A percentile compares a stretch with the other conserved stretches of the same genome.
phyloP scores from a whole-genome alignment of 2,113 vertebrate species.

The Pica pica region DNA sequence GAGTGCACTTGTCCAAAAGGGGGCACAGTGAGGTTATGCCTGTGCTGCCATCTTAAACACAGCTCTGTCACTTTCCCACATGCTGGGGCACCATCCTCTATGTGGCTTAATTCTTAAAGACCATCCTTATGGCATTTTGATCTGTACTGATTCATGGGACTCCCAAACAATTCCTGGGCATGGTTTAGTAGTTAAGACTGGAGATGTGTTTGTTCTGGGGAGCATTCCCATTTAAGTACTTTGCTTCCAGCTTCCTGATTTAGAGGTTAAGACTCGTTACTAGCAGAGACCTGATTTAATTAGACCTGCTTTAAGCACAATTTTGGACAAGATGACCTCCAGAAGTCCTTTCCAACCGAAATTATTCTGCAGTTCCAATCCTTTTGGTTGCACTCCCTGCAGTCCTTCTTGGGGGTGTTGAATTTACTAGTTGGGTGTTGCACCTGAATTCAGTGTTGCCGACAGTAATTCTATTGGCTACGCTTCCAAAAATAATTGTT shows the following conservation, averaged over 20 bases:
- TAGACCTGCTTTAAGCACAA: neutral
- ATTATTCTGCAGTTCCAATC: neutral
- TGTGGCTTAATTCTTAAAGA: neutral
- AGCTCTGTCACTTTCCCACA: rapidly evolving
- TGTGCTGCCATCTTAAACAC: rapidly evolving
- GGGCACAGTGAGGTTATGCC: neutral
- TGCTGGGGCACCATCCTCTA: neutral
- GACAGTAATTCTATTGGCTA: neutral
- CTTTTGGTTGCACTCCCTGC: neutral
- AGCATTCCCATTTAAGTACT: rapidly evolving
- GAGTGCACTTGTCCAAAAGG: neutral
- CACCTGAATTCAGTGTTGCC: neutral
- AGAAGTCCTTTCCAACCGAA: neutral
- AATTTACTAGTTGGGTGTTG: neutral
- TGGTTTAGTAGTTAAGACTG: neutral
- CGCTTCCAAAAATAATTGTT: neutral
- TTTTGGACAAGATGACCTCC: neutral
- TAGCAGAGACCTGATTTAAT: neutral
- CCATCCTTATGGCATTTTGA: rapidly evolving
- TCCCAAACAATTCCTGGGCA: neutral
- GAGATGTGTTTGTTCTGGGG: neutral
- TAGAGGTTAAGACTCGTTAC: neutral
- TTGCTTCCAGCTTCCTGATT: neutral
- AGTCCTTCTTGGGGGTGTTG: neutral
- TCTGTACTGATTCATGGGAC: rapidly evolving